These are phyloP conservation scores for cat (Felis catus) DNA, from an alignment of 2,113 vertebrate genomes.

Conservation along the genomic window DNA sequence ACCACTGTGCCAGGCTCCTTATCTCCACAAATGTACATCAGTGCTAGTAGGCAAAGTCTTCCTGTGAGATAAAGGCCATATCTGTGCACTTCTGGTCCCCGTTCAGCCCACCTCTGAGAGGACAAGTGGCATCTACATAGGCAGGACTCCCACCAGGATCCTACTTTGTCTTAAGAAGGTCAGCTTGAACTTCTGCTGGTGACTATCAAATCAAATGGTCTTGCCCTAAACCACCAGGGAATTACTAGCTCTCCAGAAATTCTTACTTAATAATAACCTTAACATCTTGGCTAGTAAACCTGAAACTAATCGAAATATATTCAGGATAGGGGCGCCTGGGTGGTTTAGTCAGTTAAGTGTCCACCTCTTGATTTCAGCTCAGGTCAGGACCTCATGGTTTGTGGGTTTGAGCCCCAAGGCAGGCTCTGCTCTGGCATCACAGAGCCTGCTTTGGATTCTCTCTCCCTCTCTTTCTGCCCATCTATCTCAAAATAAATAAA, in stretches of 20 bases:
- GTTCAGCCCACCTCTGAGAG: background rate
- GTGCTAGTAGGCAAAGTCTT: background rate
- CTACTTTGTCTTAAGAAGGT: background rate
- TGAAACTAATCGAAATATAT: background rate
- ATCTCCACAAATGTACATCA: background rate
- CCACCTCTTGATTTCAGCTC: too few species aligned
- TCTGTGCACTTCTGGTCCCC: background rate
- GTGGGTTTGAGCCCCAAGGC: too few species aligned
- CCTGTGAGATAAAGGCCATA: background rate
- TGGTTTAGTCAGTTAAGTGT: too few species aligned
- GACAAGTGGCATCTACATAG: background rate
- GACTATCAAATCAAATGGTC: background rate
- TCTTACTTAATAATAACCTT: background rate
- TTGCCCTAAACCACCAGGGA: background rate
- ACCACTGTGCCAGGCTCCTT: background rate
- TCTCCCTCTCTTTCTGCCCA: too few species aligned
- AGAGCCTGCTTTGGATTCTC: too few species aligned
- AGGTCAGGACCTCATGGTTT: too few species aligned
- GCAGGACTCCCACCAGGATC: background rate
- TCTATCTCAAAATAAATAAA: too few species aligned
- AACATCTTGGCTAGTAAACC: background rate
- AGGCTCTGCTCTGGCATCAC: too few species aligned
- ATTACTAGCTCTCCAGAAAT: background rate
- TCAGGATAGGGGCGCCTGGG: background rate
- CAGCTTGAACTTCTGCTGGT: background rate